Evolutionary conservation across 64 coral and sea anemone species (phyloP).

Genomic region (Trachythela sp.): DNA sequence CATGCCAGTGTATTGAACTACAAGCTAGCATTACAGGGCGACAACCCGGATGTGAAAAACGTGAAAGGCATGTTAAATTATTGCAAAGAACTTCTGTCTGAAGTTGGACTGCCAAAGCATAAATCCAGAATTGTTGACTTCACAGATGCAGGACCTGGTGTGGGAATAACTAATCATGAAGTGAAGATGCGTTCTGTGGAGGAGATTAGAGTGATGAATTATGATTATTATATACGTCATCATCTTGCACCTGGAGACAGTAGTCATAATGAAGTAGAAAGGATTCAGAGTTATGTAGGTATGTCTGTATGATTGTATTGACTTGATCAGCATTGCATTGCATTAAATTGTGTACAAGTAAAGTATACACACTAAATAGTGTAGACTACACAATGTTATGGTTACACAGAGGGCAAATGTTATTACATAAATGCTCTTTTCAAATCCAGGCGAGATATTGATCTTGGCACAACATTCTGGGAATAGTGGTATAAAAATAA

Average conservation of each 20-base stretch:
- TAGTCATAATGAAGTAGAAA: constrained; percentile 47
- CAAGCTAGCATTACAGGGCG: constrained; percentile 12
- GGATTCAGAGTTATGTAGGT: constrained; percentile 48
- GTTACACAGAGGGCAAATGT: too few relatives aligned
- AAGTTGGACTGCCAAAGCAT: constrained; percentile 20
- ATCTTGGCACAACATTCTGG: too few relatives aligned
- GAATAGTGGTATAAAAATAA: too few relatives aligned
- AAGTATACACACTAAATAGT: constrained; percentile 10
- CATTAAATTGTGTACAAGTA: background rate
- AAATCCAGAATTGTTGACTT: constrained; percentile 28
- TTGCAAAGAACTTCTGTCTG: constrained; percentile 16
- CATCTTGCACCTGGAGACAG: constrained; percentile 45
- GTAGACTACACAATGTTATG: background rate
- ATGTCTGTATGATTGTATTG: constrained; percentile 3
- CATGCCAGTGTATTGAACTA: background rate
- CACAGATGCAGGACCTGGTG: constrained; percentile 41
- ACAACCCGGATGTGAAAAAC: constrained; percentile 28
- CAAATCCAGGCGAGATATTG: too few relatives aligned
- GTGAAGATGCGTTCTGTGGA: constrained; percentile 35
- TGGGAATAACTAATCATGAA: constrained; percentile 39
- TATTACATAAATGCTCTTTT: too few relatives aligned
- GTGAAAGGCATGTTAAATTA: background rate
- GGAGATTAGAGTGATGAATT: constrained; percentile 16
- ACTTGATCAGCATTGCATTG: background rate
- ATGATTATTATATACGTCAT: constrained; percentile 44